A percentile compares a stretch with the other conserved stretches of the same genome.
Evolutionary conservation across 2,113 vertebrate species (phyloP).

Genomic region (Sander lucioperca): DNA sequence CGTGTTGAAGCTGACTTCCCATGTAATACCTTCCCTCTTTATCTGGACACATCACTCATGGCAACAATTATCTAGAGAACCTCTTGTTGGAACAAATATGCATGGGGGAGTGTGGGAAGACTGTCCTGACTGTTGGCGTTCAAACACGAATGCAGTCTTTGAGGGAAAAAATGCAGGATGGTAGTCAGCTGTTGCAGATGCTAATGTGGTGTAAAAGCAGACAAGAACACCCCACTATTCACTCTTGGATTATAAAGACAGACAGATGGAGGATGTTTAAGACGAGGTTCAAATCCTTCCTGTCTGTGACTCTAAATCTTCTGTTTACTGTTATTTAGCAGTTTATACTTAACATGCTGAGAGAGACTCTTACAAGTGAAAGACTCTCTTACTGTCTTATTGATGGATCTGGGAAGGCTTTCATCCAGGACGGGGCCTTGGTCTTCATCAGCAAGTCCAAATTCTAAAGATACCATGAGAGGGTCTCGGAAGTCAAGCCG

Average conservation of each 20-base stretch:
- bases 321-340: constrained; percentile 11
- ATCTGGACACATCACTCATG: constrained; percentile 37
- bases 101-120: constrained; percentile 75
- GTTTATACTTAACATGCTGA: not conserved
- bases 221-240: constrained; percentile 14
- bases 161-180: constrained; percentile 55
- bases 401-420: constrained; percentile 87
- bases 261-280: constrained; percentile 38
- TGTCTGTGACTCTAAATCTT: constrained; percentile 27
- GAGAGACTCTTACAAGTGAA: not conserved
- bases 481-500: constrained; percentile 94
- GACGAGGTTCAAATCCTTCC: constrained; percentile 21
- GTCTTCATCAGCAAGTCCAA: constrained; percentile 89
- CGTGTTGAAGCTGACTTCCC: not conserved
- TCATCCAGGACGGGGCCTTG: constrained; percentile 91
- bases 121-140: constrained; percentile 35
- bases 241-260: constrained; percentile 10
- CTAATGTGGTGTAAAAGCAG: constrained; percentile 36
- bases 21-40: constrained; percentile 11
- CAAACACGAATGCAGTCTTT: constrained; percentile 35
- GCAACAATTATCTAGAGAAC: constrained; percentile 43
- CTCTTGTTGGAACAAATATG: constrained; percentile 55
- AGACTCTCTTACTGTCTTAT: constrained; percentile 88
- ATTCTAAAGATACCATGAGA: constrained; percentile 91
- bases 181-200: constrained; percentile 74